phyloP scores from a whole-genome alignment of 2,113 vertebrate genomes.

The Chionomys nivalis region DNA sequence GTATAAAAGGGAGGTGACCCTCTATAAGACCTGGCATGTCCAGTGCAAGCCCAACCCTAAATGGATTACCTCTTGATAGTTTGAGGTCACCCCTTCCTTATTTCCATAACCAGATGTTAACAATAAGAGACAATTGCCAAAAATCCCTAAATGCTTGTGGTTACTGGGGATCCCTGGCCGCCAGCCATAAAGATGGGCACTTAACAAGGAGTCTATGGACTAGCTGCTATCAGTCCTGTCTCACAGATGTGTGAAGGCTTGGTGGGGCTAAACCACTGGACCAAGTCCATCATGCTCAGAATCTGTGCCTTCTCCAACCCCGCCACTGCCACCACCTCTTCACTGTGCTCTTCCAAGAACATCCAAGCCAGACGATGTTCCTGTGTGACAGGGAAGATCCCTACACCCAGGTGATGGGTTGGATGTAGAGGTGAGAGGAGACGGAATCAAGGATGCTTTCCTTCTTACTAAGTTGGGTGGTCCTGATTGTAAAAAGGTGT shows the following conservation, averaged over 20 bases:
- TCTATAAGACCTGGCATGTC: background rate
- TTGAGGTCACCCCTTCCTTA: background rate
- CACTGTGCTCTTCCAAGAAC: background rate
- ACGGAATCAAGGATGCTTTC: background rate
- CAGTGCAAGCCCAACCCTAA: background rate
- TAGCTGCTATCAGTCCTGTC: too few species aligned
- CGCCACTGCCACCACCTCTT: accelerated
- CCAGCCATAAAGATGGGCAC: background rate
- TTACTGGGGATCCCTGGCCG: background rate
- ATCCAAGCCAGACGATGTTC: background rate
- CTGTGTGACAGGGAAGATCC: background rate
- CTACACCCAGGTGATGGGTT: background rate
- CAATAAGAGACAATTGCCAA: background rate
- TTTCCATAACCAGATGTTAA: background rate
- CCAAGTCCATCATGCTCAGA: background rate
- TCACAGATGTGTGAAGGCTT: background rate
- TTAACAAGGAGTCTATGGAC: background rate
- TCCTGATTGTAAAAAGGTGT: background rate
- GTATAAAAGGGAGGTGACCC: background rate
- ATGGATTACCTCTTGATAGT: too few species aligned
- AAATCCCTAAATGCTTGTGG: background rate
- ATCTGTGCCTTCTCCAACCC: too few species aligned
- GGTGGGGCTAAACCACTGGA: background rate
- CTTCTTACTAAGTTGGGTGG: background rate
- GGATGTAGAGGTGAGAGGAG: background rate